phyloP scores from a whole-genome alignment of 2,888 invertebrate genomes.

The Bellardia bayeri region DNA sequence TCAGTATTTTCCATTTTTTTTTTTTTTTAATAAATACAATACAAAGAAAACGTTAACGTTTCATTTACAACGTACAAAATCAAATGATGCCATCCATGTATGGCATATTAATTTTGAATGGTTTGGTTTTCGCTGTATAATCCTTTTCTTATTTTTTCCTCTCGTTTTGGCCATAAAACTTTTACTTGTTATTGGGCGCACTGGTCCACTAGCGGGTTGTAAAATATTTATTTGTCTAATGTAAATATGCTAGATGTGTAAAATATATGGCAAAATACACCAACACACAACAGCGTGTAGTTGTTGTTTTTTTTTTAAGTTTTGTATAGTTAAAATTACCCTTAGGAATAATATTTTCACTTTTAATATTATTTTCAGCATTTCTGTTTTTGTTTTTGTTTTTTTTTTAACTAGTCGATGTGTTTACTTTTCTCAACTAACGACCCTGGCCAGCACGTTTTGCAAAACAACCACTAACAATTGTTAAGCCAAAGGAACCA shows the following conservation, averaged over 20 bases:
- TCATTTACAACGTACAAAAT: slow-evolving; percentile 55
- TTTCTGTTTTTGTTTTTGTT: slow-evolving; percentile 26
- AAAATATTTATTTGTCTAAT: slow-evolving; percentile 43
- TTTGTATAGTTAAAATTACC: slow-evolving; percentile 69
- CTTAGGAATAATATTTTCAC: slow-evolving; percentile 72
- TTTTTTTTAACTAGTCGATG: background rate
- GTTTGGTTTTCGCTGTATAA: slow-evolving; percentile 54
- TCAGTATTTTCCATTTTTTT: background rate
- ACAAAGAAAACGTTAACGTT: slow-evolving; percentile 52
- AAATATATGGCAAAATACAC: background rate
- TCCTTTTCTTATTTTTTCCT: slow-evolving; percentile 12
- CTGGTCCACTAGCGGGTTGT: background rate
- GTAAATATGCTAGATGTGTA: background rate
- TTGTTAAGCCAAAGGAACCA: background rate
- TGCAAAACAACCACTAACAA: no score
- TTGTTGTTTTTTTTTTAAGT: slow-evolving; percentile 13
- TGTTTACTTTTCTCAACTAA: slow-evolving; percentile 30
- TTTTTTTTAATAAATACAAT: slow-evolving; percentile 4
- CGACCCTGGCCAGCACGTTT: background rate
- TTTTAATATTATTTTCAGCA: slow-evolving; percentile 72
- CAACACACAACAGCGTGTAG: background rate
- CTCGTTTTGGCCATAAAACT: background rate
- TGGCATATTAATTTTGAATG: slow-evolving; percentile 72
- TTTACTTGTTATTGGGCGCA: slow-evolving; percentile 7
- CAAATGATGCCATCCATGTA: slow-evolving; percentile 49